Evolutionary conservation across 2,888 invertebrate genomes (phyloP).

Genomic region (Axea sp.): DNA sequence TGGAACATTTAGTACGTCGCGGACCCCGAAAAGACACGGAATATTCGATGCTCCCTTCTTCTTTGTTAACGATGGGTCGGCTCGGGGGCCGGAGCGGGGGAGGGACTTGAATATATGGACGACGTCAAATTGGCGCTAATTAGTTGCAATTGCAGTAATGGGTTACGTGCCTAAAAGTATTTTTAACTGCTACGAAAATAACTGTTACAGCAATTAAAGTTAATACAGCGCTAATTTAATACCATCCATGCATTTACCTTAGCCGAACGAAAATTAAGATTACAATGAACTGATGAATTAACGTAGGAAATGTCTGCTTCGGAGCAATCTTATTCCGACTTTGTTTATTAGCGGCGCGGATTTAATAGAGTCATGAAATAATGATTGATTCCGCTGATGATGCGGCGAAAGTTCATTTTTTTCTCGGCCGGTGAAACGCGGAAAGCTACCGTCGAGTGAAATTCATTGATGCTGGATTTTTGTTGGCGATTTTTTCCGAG

Average conservation of each 20-base stretch:
- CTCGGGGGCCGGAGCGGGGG: not conserved
- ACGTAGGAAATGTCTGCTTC: slow-evolving; percentile 35
- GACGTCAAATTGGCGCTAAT: slow-evolving; percentile 58
- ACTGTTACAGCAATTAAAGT: slow-evolving; percentile 59
- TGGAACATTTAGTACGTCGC: slow-evolving; percentile 38
- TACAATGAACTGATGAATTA: slow-evolving; percentile 38
- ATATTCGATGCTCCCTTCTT: slow-evolving; percentile 3
- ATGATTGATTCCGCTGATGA: slow-evolving; percentile 25
- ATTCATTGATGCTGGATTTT: not conserved
- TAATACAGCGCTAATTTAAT: slow-evolving; percentile 55
- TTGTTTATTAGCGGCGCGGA: slow-evolving; percentile 18
- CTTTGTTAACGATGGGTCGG: slow-evolving; percentile 19
- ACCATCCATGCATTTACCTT: slow-evolving; percentile 53
- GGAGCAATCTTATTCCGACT: slow-evolving; percentile 7
- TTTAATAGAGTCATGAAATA: slow-evolving; percentile 21
- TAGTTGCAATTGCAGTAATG: slow-evolving; percentile 62
- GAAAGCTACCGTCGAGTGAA: not conserved
- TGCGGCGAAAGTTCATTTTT: slow-evolving; percentile 32
- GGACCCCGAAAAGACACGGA: slow-evolving; percentile 17
- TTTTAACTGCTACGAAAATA: slow-evolving; percentile 60
- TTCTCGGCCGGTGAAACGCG: not conserved
- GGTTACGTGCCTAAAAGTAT: slow-evolving; percentile 60
- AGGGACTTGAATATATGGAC: slow-evolving; percentile 34
- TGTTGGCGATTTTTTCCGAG: not conserved
- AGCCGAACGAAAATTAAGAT: slow-evolving; percentile 48